Conservation (phyloP, 2,888 invertebrate species). For the Phaedon cochleariae region DNA sequence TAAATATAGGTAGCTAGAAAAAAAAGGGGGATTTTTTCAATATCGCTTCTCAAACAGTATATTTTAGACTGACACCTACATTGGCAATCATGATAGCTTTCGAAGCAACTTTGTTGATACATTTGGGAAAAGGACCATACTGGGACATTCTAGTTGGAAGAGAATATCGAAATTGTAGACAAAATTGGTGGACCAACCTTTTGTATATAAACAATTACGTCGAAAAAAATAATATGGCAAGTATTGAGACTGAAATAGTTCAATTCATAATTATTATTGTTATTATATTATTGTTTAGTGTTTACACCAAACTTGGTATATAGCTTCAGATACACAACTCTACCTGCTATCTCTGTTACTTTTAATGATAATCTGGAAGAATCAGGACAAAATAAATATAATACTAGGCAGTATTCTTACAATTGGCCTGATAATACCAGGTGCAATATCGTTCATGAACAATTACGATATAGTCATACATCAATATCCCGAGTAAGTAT, state of each 20-base stretch:
- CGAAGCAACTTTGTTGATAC: conserved; percentile 40
- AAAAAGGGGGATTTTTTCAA: too few species aligned
- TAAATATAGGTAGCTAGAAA: too few species aligned
- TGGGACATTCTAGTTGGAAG: conserved; percentile 47
- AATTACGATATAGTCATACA: conserved; percentile 49
- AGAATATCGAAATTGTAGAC: conserved; percentile 49
- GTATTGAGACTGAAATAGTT: not conserved
- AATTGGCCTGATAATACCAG: conserved; percentile 48
- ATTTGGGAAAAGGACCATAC: conserved; percentile 47
- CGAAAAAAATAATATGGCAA: conserved; percentile 48
- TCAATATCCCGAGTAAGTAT: conserved; percentile 50
- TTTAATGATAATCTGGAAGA: conserved; percentile 47
- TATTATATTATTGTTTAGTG: conserved; percentile 47
- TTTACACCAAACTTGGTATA: conserved; percentile 56
- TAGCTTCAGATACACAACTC: conserved; percentile 55
- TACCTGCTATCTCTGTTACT: conserved; percentile 50
- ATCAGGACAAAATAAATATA: conserved; percentile 37
- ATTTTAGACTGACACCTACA: conserved; percentile 41
- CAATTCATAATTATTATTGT: conserved; percentile 4
- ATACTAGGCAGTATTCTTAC: conserved; percentile 39
- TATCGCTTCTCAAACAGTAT: too few species aligned
- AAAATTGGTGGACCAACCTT: conserved; percentile 53
- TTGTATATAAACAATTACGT: conserved; percentile 53
- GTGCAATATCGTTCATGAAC: conserved; percentile 49
- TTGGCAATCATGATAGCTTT: conserved; percentile 37